A percentile compares a stretch with the other conserved stretches of the same genome.
Conservation (phyloP, 2,888 invertebrate genomes). For the Cheiracanthium punctorium region DNA sequence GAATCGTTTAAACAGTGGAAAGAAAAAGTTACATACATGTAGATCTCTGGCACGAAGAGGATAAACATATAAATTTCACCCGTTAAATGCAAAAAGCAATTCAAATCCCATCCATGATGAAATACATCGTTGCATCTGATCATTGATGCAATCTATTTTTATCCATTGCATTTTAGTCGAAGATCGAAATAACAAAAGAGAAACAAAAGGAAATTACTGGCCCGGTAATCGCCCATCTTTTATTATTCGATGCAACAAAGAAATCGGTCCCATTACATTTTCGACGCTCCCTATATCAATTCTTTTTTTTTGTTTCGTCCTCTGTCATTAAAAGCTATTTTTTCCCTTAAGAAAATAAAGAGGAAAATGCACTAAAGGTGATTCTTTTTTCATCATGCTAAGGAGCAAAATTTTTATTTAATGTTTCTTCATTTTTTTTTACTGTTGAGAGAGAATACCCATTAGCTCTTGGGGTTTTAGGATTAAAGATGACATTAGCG, state of each 20-base stretch:
- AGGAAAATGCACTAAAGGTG: not conserved
- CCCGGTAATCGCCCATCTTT: not conserved
- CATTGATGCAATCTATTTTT: not conserved
- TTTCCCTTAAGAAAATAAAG: not conserved
- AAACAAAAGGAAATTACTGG: not conserved
- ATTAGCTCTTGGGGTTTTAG: conserved; percentile 61
- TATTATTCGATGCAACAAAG: not conserved
- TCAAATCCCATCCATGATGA: too few species aligned
- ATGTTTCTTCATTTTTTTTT: conserved; percentile 18
- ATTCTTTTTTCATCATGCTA: conserved; percentile 5
- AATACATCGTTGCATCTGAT: too few species aligned
- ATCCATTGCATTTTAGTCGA: not conserved
- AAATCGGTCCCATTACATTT: conserved; percentile 8
- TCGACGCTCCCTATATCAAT: not conserved
- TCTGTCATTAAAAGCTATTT: conserved; percentile 1
- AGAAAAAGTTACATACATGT: too few species aligned
- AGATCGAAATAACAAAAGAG: conserved; percentile 3
- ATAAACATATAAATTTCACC: too few species aligned
- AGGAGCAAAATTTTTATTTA: conserved; percentile 31
- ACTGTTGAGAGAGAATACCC: conserved; percentile 32
- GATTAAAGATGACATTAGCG: conserved; percentile 68
- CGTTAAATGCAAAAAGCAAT: too few species aligned
- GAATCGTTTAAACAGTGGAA: too few species aligned
- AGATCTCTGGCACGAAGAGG: too few species aligned
- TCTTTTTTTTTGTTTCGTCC: not conserved